phyloP scores from a whole-genome alignment of 1,140 invertebrate genomes.

The Nilaparvata lugens region DNA sequence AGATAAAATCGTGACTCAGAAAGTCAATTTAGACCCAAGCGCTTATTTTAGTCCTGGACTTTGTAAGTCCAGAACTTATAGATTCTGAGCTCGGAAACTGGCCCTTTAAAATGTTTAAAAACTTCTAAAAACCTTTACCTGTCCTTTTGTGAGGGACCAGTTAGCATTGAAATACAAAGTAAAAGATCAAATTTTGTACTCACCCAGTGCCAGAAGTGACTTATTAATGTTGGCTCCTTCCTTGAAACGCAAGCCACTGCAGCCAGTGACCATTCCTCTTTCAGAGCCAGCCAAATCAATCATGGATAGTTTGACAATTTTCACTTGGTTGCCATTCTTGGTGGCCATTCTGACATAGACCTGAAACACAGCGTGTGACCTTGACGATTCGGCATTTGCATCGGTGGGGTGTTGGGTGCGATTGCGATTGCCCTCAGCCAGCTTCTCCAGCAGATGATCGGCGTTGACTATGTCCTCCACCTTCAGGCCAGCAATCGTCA shows the following conservation, averaged over 20 bases:
- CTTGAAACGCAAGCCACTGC: constrained; percentile 66
- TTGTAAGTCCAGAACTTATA: too few relatives aligned
- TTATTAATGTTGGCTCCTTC: constrained; percentile 95
- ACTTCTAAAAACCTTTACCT: too few relatives aligned
- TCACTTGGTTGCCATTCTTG: constrained; percentile 45
- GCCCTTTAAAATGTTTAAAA: too few relatives aligned
- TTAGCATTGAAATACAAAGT: too few relatives aligned
- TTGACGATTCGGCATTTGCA: constrained; percentile 90
- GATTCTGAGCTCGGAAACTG: too few relatives aligned
- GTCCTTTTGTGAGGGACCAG: too few relatives aligned
- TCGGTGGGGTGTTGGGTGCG: constrained; percentile 96
- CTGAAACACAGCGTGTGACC: constrained; percentile 96
- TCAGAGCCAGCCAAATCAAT: constrained; percentile 93
- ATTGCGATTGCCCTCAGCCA: constrained; percentile 81
- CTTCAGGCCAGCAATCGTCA: constrained; percentile 79
- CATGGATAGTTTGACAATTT: constrained; percentile 78
- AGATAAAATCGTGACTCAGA: too few relatives aligned
- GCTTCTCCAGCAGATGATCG: constrained; percentile 70
- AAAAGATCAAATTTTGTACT: too few relatives aligned
- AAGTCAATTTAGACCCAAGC: too few relatives aligned
- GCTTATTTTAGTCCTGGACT: too few relatives aligned
- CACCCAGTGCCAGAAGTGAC: constrained; percentile 75
- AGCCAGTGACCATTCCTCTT: constrained; percentile 73
- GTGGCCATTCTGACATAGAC: constrained; percentile 58
- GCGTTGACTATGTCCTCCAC: constrained; percentile 63